Conservation (phyloP, 2,888 invertebrate genomes). For the Cephus rjabovi region DNA sequence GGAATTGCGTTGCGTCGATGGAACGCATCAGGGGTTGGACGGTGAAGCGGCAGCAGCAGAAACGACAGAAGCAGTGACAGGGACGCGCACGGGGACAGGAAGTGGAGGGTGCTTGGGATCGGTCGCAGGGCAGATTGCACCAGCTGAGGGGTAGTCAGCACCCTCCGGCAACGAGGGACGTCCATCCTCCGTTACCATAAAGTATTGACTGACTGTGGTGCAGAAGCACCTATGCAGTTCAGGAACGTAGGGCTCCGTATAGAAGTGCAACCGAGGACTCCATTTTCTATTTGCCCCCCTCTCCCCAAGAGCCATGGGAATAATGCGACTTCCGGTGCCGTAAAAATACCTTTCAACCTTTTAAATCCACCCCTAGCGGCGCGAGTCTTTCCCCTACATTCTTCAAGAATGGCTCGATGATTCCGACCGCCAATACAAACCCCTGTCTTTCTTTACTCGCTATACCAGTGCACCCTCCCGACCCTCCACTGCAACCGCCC, state of each 20-base stretch:
- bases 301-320: slow-evolving; percentile 31
- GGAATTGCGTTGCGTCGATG: background rate
- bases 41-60: background rate
- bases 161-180: background rate
- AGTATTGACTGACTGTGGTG: slow-evolving; percentile 48
- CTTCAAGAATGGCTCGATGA: background rate
- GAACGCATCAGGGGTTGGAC: background rate
- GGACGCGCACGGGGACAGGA: background rate
- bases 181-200: slow-evolving; percentile 28
- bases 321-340: slow-evolving; percentile 46
- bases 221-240: slow-evolving; percentile 21
- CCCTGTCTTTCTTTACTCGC: background rate
- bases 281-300: slow-evolving; percentile 31
- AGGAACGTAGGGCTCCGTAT: slow-evolving; percentile 29
- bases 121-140: background rate
- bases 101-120: background rate
- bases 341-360: slow-evolving; percentile 44
- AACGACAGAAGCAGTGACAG: background rate
- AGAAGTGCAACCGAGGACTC: slow-evolving; percentile 15
- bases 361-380: slow-evolving; percentile 21
- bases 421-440: background rate
- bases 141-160: background rate
- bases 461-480: background rate
- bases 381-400: background rate
- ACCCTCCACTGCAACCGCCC: background rate